Percentiles rank a stretch among this genome's conserved stretches.
These are phyloP conservation scores for Xanthorhoe designata DNA, from an alignment of 2,888 invertebrate species.

Conservation along the genomic window DNA sequence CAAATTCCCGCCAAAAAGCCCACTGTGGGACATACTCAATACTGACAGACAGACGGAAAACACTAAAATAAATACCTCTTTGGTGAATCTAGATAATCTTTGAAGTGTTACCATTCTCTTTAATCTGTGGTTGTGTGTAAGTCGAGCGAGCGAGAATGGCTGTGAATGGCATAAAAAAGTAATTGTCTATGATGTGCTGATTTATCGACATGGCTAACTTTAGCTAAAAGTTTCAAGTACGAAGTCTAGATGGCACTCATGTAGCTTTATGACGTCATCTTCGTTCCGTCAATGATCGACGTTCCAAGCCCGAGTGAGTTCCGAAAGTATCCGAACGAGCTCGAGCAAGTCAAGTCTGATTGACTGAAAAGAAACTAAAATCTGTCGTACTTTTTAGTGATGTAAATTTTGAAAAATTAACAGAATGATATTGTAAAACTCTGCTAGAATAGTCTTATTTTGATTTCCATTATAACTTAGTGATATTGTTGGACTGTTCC, in stretches of 20 bases:
- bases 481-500: constrained; percentile 77
- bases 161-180: constrained; percentile 14
- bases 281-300: constrained; percentile 76
- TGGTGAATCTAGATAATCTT: too few relatives aligned
- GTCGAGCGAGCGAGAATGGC: too few relatives aligned
- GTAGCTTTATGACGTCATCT: constrained; percentile 67
- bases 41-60: too few relatives aligned
- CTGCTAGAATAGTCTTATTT: constrained; percentile 71
- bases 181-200: constrained; percentile 24
- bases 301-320: constrained; percentile 77
- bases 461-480: constrained; percentile 75
- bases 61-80: too few relatives aligned
- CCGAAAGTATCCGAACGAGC: constrained; percentile 88
- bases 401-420: constrained; percentile 84
- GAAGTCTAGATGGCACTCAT: constrained; percentile 54
- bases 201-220: constrained; percentile 19
- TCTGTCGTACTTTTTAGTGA: constrained; percentile 87
- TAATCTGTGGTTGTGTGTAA: too few relatives aligned
- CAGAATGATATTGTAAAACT: constrained; percentile 84
- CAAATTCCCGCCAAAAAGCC: too few relatives aligned
- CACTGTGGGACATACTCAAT: too few relatives aligned
- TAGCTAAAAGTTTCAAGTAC: constrained; percentile 8
- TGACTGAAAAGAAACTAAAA: constrained; percentile 85
- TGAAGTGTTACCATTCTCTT: too few relatives aligned
- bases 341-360: constrained; percentile 81